Evolutionary conservation across 2,113 vertebrate species (phyloP).

Genomic region (Podarcis raffonei): DNA sequence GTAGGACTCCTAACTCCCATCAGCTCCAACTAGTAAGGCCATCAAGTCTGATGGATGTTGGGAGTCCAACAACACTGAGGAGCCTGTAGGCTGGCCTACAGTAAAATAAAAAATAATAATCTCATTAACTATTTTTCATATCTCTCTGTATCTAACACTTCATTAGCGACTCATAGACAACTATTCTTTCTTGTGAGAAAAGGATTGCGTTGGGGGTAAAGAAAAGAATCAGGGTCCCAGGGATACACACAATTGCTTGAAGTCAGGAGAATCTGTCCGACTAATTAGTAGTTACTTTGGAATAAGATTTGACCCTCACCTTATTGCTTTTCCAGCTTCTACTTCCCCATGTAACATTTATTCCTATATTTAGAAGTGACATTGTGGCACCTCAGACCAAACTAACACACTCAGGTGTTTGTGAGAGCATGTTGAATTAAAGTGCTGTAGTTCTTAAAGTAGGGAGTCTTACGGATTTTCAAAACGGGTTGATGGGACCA

Average conservation of each 20-base stretch:
- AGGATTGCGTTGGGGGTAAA: neutral
- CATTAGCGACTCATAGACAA: neutral
- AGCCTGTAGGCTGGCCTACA: no score
- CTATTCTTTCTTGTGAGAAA: neutral
- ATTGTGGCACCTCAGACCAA: neutral
- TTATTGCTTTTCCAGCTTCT: neutral
- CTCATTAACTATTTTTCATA: neutral
- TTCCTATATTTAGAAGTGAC: neutral
- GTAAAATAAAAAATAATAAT: neutral
- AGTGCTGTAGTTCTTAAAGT: constrained; percentile 11
- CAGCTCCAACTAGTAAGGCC: no score
- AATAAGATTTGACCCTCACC: neutral
- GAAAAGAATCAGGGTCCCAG: neutral
- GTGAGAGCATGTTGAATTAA: neutral
- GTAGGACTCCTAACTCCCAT: no score
- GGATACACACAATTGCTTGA: neutral
- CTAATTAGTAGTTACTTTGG: neutral
- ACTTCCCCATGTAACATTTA: neutral
- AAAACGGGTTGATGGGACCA: neutral
- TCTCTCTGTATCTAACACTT: neutral
- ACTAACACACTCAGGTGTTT: no score
- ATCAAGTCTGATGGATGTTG: no score
- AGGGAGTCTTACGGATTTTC: neutral
- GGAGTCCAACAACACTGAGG: no score
- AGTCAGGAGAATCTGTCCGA: neutral